Evolutionary conservation across 2,888 invertebrate genomes (phyloP), one percentile per base, ranked within the genome.

Genomic region (Cerceris ruficornis): DNA sequence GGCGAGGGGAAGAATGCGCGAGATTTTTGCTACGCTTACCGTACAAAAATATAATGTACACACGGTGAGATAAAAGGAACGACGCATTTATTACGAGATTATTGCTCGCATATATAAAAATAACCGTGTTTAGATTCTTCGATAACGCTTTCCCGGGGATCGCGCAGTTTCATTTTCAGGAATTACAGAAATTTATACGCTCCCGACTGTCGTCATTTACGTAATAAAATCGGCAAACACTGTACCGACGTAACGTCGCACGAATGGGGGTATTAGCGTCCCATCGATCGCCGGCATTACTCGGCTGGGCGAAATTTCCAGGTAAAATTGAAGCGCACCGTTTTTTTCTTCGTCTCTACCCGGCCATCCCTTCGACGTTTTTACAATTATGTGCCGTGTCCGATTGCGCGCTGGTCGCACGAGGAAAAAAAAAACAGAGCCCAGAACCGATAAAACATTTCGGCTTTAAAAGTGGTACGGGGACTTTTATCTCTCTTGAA

Each of bases 41-140:
- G 4, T 28, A 28, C 28, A 28, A 28, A 28, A 28, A 28, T 28
- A 28, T 28, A 2, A 28, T 28, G 28, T 28, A 28, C 28, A 28
- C 28, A 28, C 2, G 28, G 28, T 28, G 28, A 52, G 50, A 52
- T 67, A 62, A 68, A 66, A 78, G 67, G 11, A 64, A 50, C 46
- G 49, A 14, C 43, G 68, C 64, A 71, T 78, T 79, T 79, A 78
- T 79, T 55, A 67, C 42, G 49, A 80, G 73, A 72, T 72, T 79
- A 72, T 28, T 9, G 50, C 64, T 52, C 68, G 80, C 72, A 79
- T 72, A 78, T 79, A 78, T 72, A 79, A 72, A 79, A 78, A 79
- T 64, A 68, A 66, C 68, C 79, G 65, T 79, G 67, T 67, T 66
- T 80, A 72, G 11, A 78, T 62, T 78, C 79, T 67, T 69, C 73